Percentiles rank a stretch among this genome's conserved stretches.
phyloP scores from a whole-genome alignment of 2,888 invertebrate genomes.

The Leptarthrus brevirostris region DNA sequence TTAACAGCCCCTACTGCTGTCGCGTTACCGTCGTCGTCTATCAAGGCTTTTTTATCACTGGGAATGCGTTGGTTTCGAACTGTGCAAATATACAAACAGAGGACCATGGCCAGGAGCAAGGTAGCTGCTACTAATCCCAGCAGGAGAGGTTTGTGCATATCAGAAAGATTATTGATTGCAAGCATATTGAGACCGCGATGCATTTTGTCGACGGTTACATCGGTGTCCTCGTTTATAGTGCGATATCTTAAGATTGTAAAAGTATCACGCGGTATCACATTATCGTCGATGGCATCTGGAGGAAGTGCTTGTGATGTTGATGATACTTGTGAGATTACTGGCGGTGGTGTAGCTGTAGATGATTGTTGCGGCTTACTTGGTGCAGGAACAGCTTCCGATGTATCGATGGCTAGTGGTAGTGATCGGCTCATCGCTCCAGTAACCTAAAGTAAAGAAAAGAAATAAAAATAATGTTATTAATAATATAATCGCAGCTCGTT shows the following conservation, averaged over 20 bases:
- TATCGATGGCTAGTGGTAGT: slow-evolving; percentile 64
- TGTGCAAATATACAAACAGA: slow-evolving; percentile 57
- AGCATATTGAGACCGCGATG: slow-evolving; percentile 58
- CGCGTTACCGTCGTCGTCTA: slow-evolving; percentile 57
- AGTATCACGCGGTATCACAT: background rate
- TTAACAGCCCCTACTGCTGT: slow-evolving; percentile 6
- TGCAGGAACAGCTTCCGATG: slow-evolving; percentile 58
- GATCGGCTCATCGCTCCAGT: slow-evolving; percentile 65
- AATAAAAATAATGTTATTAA: background rate
- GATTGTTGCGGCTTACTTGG: slow-evolving; percentile 30
- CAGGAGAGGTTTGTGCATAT: slow-evolving; percentile 59
- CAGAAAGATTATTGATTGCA: slow-evolving; percentile 57
- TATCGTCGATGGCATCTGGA: background rate
- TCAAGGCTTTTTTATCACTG: slow-evolving; percentile 59
- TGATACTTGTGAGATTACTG: background rate
- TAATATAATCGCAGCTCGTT: no score
- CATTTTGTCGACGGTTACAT: slow-evolving; percentile 54
- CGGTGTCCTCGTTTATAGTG: slow-evolving; percentile 3
- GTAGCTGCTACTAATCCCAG: slow-evolving; percentile 59
- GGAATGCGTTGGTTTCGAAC: slow-evolving; percentile 56
- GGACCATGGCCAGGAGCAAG: slow-evolving; percentile 57
- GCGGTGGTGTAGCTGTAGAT: background rate
- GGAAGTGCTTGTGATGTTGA: background rate
- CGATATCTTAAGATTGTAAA: slow-evolving; percentile 8
- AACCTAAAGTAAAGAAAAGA: slow-evolving; percentile 57